Conservation (phyloP, 2,113 vertebrate species). For the Acanthochromis polyacanthus region DNA sequence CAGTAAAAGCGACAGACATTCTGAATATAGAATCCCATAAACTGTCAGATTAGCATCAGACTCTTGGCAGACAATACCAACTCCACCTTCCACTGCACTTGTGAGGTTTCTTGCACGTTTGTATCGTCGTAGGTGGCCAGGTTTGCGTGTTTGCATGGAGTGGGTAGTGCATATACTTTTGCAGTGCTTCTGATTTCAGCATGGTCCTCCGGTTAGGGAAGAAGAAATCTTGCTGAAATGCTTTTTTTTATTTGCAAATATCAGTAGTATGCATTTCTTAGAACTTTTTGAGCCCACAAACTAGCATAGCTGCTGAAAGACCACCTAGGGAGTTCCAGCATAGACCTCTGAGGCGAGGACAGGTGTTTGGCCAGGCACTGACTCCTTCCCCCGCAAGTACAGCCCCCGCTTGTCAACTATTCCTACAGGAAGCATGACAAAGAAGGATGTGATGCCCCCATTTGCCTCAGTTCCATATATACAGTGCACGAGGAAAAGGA, state of each 20-base stretch:
- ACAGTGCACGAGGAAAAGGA: slow-evolving; percentile 15
- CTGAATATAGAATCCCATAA: slow-evolving; percentile 21
- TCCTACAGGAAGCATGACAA: slow-evolving; percentile 45
- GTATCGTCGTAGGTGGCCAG: slow-evolving; percentile 22
- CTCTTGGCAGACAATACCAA: slow-evolving; percentile 10
- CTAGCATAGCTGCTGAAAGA: slow-evolving; percentile 14
- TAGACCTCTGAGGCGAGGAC: slow-evolving; percentile 44
- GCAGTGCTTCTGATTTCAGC: slow-evolving; percentile 45
- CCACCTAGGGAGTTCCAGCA: slow-evolving; percentile 33
- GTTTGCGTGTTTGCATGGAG: slow-evolving; percentile 18
- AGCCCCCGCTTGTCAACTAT: slow-evolving; percentile 28
- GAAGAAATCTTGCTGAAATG: slow-evolving; percentile 20
- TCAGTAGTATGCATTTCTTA: slow-evolving; percentile 4
- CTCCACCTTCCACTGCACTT: background rate
- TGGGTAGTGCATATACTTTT: slow-evolving; percentile 5
- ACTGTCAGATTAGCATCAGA: slow-evolving; percentile 45
- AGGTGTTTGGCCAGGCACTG: slow-evolving; percentile 51
- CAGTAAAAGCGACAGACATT: slow-evolving; percentile 21
- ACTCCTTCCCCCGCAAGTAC: slow-evolving; percentile 12
- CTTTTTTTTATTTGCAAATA: slow-evolving; percentile 29
- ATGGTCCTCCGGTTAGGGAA: slow-evolving; percentile 8
- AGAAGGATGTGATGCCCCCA: slow-evolving; percentile 51
- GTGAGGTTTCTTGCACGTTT: slow-evolving; percentile 28
- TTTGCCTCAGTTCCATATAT: slow-evolving; percentile 40
- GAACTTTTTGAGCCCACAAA: slow-evolving; percentile 17